These are phyloP conservation scores for Morpho achilles DNA, from an alignment of 2,888 invertebrate genomes.

Conservation along the genomic window DNA sequence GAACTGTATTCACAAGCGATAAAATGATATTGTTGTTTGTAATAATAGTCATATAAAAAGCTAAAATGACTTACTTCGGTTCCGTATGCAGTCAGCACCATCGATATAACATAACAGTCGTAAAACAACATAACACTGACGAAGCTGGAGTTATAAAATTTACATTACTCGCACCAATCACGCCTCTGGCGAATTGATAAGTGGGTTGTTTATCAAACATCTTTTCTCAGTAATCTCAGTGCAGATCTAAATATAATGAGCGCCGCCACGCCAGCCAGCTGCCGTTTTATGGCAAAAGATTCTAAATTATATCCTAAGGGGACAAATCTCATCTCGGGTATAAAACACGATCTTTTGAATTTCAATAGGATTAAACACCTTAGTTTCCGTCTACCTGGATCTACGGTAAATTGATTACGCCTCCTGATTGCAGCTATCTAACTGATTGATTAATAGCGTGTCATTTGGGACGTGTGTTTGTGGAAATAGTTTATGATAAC, in stretches of 20 bases:
- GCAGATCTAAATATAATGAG: slow-evolving; percentile 57
- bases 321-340: slow-evolving; percentile 57
- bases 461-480: slow-evolving; percentile 26
- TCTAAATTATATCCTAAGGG: slow-evolving; percentile 64
- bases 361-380: slow-evolving; percentile 51
- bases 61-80: slow-evolving; percentile 16
- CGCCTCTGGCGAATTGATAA: slow-evolving; percentile 65
- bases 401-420: slow-evolving; percentile 31
- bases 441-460: slow-evolving; percentile 23
- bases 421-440: slow-evolving; percentile 29
- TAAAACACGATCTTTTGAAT: slow-evolving; percentile 53
- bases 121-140: slow-evolving; percentile 32
- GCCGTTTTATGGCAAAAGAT: slow-evolving; percentile 59
- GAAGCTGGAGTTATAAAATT: slow-evolving; percentile 39
- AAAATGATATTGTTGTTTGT: slow-evolving; percentile 7
- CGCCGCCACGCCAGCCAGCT: slow-evolving; percentile 51
- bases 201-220: slow-evolving; percentile 69
- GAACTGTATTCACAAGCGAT: slow-evolving; percentile 2
- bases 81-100: slow-evolving; percentile 10
- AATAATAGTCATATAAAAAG: slow-evolving; percentile 10
- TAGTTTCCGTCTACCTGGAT: slow-evolving; percentile 32
- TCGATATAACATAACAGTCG: slow-evolving; percentile 23
- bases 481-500: slow-evolving; percentile 18
- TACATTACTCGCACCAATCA: slow-evolving; percentile 34
- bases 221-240: slow-evolving; percentile 63